Evolutionary conservation across 2,113 vertebrate species (phyloP).

Genomic region (Gymnobelideus leadbeateri): DNA sequence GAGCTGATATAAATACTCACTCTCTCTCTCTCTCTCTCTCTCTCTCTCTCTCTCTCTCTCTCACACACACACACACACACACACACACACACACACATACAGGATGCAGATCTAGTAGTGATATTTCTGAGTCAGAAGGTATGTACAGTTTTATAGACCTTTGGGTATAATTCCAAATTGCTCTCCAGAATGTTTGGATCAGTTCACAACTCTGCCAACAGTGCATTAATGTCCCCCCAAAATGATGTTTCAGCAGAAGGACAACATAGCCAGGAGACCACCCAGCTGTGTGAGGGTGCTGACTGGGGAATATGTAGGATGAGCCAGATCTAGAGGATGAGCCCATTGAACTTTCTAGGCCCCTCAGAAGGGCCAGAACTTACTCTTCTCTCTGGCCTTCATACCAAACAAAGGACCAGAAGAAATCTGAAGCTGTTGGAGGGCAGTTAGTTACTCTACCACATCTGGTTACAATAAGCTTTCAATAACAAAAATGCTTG

Average conservation of each 20-base stretch:
- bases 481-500: conserved; percentile 64
- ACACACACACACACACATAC: background rate
- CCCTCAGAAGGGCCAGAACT: background rate
- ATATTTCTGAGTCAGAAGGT: background rate
- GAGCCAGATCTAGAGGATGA: background rate
- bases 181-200: background rate
- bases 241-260: background rate
- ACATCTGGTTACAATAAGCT: conserved; percentile 73
- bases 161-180: background rate
- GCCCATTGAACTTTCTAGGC: conserved; percentile 4
- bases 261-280: background rate
- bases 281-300: background rate
- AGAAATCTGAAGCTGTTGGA: conserved; percentile 45
- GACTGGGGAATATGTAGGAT: background rate
- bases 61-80: too few relatives aligned
- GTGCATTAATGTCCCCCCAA: background rate
- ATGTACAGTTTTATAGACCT: background rate
- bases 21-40: too few relatives aligned
- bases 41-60: too few relatives aligned
- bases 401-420: conserved; percentile 39
- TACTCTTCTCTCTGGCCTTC: conserved; percentile 6
- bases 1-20: background rate
- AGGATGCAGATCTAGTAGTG: background rate
- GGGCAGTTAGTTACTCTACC: conserved; percentile 40
- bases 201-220: background rate